A percentile compares a stretch with the other conserved stretches of the same genome.
These are phyloP conservation scores for Diarsia rubi DNA, from an alignment of 2,888 invertebrate species.

Conservation along the genomic window DNA sequence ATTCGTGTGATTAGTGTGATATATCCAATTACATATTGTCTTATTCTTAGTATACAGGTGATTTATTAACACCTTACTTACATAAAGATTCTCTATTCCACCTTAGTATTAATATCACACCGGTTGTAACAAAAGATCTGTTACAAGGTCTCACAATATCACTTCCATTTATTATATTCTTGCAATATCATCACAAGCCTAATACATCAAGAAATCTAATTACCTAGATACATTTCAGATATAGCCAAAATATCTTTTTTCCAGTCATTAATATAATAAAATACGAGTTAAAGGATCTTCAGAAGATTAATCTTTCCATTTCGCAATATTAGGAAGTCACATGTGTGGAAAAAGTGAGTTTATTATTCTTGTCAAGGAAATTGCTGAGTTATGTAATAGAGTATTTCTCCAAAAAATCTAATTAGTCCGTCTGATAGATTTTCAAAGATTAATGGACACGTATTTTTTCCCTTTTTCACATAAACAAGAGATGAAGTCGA, in stretches of 20 bases:
- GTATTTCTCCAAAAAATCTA: no score
- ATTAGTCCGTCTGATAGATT: no score
- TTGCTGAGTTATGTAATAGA: constrained; percentile 18
- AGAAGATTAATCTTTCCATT: constrained; percentile 44
- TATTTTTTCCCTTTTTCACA: no score
- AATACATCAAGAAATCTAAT: constrained; percentile 49
- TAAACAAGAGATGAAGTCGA: no score
- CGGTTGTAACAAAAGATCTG: constrained; percentile 1
- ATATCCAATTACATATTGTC: no score
- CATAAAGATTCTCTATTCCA: not conserved
- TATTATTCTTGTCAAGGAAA: constrained; percentile 40
- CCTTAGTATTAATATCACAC: not conserved
- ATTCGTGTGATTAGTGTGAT: no score
- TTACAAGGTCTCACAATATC: constrained; percentile 2
- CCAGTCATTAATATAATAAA: constrained; percentile 20
- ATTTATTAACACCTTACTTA: not conserved
- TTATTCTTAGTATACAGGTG: not conserved
- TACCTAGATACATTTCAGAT: constrained; percentile 18
- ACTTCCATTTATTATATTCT: constrained; percentile 31
- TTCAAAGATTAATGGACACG: no score
- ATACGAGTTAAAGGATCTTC: constrained; percentile 1
- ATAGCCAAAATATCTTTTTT: constrained; percentile 24
- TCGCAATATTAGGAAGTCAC: constrained; percentile 32
- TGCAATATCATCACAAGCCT: constrained; percentile 19
- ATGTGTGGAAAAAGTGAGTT: constrained; percentile 13